Conservation (phyloP, 2,888 invertebrate genomes). For the Lochmaea capreae region DNA sequence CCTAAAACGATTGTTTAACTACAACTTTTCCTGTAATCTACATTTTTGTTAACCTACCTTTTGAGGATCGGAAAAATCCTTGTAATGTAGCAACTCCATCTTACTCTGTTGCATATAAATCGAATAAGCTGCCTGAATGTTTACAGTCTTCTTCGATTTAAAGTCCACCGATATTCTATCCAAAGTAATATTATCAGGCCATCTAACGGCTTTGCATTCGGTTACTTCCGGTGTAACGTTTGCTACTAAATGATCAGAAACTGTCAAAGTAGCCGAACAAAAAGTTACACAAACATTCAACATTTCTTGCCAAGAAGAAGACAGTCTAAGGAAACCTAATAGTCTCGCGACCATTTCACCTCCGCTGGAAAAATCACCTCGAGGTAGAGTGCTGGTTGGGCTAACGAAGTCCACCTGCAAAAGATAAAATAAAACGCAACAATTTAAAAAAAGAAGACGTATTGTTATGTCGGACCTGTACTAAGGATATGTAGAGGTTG, state of each 20-base stretch:
- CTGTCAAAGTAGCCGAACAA: slow-evolving; percentile 76
- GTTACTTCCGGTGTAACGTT: slow-evolving; percentile 77
- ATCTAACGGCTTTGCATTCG: slow-evolving; percentile 76
- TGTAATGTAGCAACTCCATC: slow-evolving; percentile 85
- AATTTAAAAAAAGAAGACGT: background rate
- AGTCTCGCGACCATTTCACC: slow-evolving; percentile 83
- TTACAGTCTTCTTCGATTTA: slow-evolving; percentile 65
- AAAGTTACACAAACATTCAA: slow-evolving; percentile 84
- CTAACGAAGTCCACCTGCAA: slow-evolving; percentile 76
- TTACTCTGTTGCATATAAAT: slow-evolving; percentile 77
- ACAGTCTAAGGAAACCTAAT: slow-evolving; percentile 85
- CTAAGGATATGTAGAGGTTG: too few relatives aligned
- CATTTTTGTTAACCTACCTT: slow-evolving; percentile 67
- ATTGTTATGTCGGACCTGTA: too few relatives aligned
- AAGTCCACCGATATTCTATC: slow-evolving; percentile 65
- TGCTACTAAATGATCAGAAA: slow-evolving; percentile 66
- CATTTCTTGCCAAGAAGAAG: slow-evolving; percentile 80
- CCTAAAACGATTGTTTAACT: slow-evolving; percentile 42
- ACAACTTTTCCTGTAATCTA: background rate
- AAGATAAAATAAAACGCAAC: background rate
- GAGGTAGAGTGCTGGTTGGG: slow-evolving; percentile 74
- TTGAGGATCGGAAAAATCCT: slow-evolving; percentile 75
- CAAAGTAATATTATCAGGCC: slow-evolving; percentile 65
- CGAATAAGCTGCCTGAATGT: slow-evolving; percentile 68
- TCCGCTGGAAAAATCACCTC: slow-evolving; percentile 73